A percentile compares a stretch with the other conserved stretches of the same genome.
These are phyloP conservation scores for Odocoileus hemionus DNA, from an alignment of 2,113 vertebrate genomes.

Conservation along the genomic window DNA sequence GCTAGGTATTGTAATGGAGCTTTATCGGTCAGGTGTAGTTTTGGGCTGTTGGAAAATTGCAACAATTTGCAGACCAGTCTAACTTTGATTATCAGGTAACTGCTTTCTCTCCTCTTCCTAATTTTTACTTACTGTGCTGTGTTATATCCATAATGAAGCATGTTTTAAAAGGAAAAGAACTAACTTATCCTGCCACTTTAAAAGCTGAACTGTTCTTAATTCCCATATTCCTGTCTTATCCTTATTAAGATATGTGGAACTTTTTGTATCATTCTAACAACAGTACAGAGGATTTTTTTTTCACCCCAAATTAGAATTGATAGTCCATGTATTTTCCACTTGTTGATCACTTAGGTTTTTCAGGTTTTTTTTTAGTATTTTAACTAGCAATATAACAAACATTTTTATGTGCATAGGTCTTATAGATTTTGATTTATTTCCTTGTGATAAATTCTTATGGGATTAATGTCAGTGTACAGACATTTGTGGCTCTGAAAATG, in stretches of 20 bases:
- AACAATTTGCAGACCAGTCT: neutral
- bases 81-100: neutral
- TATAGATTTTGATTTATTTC: conserved; percentile 3
- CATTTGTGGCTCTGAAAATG: neutral
- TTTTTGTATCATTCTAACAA: neutral
- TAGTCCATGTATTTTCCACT: neutral
- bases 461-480: neutral
- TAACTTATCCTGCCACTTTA: neutral
- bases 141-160: neutral
- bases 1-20: neutral
- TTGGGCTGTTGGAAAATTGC: neutral
- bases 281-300: neutral
- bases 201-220: conserved; percentile 3
- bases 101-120: neutral
- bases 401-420: neutral
- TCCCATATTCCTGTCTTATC: neutral
- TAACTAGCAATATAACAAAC: neutral
- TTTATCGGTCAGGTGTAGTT: neutral
- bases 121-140: neutral
- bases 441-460: neutral
- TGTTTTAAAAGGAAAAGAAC: neutral
- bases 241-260: neutral
- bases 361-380: conserved; percentile 4
- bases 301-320: conserved; percentile 28
- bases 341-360: conserved; percentile 9